Evolutionary conservation across 2,888 invertebrate species (phyloP), one percentile per base, ranked within the genome.

Genomic region (Epinotia bilunana): DNA sequence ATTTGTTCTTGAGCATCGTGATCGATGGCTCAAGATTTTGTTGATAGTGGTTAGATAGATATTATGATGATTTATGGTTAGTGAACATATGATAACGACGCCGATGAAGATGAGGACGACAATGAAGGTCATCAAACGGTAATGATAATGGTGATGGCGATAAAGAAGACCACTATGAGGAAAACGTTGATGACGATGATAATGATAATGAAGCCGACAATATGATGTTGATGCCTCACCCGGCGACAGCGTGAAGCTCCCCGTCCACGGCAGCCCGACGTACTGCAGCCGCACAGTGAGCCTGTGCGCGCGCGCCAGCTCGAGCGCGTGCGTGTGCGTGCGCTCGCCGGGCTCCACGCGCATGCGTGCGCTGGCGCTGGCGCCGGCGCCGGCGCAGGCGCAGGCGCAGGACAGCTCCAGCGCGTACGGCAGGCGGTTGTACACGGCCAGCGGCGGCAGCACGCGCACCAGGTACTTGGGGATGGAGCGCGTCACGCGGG

Each of bases 391-490:
- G 1, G 23, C 23, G 1, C 23, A 2, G 23, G 23, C 23, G 1
- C 23, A 2, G 2, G 23, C 70, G 60, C 78, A 68, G 3, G 76
- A 60, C 43, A 81, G 91, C 83, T 96, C 95, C 46, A 97, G 87
- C 0, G 96, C 96, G 86, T 96, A 96, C 0, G 97, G 97, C 58
- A 98, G 91, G 43, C 96, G 96, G 88, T 97, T 98, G 91, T 97
- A 96, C 16, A 98, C 90, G 6, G 96, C 95, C 23, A 97, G 90
- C 0, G 97, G 97, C 0, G 97, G 97, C 64, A 96, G 87, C n/a
- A 97, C 92, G 58, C 95, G 95, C 67, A 98, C 94, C 7, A 96
- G 88, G 85, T 96, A 96, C 88, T 97, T 97, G 0, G 97, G 97
- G 64, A 97, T 95, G 0, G 95, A 87, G 3, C 95, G 91, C 0